These are phyloP conservation scores for Catocala sponsa DNA, from an alignment of 2,888 invertebrate species.

Conservation along the genomic window DNA sequence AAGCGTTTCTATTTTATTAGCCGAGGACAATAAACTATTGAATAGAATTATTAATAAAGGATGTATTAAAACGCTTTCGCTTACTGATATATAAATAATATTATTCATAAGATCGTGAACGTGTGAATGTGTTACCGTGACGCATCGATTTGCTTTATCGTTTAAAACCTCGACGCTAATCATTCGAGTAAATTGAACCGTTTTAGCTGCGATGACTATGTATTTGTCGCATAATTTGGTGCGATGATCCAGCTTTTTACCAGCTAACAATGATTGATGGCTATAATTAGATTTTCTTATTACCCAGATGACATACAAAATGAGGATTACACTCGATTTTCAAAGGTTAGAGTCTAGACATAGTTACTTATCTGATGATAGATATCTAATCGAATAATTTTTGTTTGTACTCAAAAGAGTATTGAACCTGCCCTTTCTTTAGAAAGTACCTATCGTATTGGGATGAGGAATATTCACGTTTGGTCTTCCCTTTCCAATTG, in stretches of 20 bases:
- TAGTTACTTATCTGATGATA: no score
- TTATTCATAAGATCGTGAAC: constrained; percentile 31
- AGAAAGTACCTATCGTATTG: no score
- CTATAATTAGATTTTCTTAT: constrained; percentile 6
- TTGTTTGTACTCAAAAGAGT: no score
- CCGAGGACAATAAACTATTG: constrained; percentile 3
- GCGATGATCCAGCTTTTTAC: constrained; percentile 27
- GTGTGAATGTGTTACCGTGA: constrained; percentile 58
- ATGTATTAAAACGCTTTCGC: constrained; percentile 45
- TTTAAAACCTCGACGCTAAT: constrained; percentile 63
- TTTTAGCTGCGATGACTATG: constrained; percentile 53
- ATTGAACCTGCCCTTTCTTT: no score
- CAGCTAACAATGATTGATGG: constrained; percentile 25
- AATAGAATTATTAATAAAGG: constrained; percentile 7
- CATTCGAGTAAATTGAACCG: constrained; percentile 58
- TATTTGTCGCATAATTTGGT: constrained; percentile 48
- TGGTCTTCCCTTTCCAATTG: no score
- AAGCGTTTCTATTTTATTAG: constrained; percentile 24
- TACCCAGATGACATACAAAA: constrained; percentile 3
- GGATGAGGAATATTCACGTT: no score
- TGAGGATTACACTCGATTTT: background rate
- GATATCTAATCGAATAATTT: no score
- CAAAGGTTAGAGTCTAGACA: no score
- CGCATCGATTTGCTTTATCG: constrained; percentile 68
- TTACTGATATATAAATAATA: constrained; percentile 31